A percentile compares a stretch with the other conserved stretches of the same genome.
Conservation (phyloP, 2,888 invertebrate species). For the Caenorhabditis sulstoni region DNA sequence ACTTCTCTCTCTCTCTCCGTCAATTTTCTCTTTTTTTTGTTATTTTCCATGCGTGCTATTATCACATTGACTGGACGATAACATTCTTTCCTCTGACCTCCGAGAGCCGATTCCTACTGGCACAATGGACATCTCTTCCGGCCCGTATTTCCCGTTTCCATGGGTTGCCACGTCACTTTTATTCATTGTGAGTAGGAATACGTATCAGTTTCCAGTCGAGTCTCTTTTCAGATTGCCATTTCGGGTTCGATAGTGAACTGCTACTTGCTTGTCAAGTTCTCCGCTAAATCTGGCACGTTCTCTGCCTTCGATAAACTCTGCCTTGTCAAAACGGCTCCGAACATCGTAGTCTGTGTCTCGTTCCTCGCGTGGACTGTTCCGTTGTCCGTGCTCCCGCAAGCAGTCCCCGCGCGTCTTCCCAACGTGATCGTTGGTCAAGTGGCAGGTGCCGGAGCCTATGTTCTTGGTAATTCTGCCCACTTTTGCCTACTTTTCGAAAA, state of each 20-base stretch:
- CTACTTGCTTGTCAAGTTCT: constrained; percentile 28
- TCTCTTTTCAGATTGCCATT: background rate
- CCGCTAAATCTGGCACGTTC: background rate
- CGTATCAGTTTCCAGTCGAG: background rate
- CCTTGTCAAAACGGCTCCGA: constrained; percentile 35
- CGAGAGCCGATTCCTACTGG: background rate
- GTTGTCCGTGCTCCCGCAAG: constrained; percentile 4
- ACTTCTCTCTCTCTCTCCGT: too few species aligned
- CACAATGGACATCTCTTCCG: background rate
- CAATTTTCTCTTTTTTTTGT: too few species aligned
- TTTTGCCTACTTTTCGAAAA: too few species aligned
- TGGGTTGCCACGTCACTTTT: constrained; percentile 8
- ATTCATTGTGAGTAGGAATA: background rate
- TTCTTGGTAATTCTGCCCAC: constrained; percentile 12
- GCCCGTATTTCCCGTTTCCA: constrained; percentile 3
- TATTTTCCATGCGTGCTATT: too few species aligned
- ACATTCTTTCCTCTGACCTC: too few species aligned
- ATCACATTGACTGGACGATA: too few species aligned
- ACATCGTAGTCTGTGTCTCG: constrained; percentile 31
- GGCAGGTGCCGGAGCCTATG: constrained; percentile 36
- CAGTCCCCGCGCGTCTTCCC: constrained; percentile 10
- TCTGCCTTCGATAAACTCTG: constrained; percentile 38
- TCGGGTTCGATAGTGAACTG: constrained; percentile 15
- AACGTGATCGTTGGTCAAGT: constrained; percentile 37
- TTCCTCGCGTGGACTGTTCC: constrained; percentile 42